Conservation (phyloP, 1,140 invertebrate species). For the Diorhabda elongata region DNA sequence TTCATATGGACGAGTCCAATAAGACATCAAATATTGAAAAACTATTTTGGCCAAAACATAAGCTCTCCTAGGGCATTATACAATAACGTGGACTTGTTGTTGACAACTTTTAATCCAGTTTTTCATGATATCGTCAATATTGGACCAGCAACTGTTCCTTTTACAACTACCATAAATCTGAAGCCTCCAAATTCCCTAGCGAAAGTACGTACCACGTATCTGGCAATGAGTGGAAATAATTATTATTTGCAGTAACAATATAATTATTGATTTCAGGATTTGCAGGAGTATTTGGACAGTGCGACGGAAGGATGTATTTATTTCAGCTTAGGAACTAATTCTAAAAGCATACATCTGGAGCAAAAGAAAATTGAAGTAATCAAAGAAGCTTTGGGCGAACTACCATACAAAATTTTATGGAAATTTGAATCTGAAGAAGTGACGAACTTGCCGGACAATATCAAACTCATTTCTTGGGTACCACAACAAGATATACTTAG, state of each 20-base stretch:
- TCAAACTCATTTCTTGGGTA: conserved; percentile 58
- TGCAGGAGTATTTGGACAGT: conserved; percentile 46
- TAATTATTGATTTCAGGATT: conserved; percentile 39
- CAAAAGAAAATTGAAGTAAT: conserved; percentile 49
- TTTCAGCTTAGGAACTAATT: conserved; percentile 55
- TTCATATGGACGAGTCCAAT: neutral
- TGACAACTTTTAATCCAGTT: conserved; percentile 23
- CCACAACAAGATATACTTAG: conserved; percentile 50
- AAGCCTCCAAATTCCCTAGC: conserved; percentile 11
- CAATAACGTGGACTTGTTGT: conserved; percentile 14
- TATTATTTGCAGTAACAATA: no score
- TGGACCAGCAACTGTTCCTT: conserved; percentile 14
- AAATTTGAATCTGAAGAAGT: conserved; percentile 45
- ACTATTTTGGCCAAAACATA: conserved; percentile 19
- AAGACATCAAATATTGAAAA: neutral
- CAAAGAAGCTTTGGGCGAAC: conserved; percentile 49
- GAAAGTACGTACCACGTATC: conserved; percentile 15
- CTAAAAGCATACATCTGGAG: conserved; percentile 52
- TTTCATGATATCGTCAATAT: conserved; percentile 11
- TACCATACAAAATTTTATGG: conserved; percentile 40
- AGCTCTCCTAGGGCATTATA: conserved; percentile 1
- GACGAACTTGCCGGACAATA: conserved; percentile 50
- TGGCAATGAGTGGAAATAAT: no score
- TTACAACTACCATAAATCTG: conserved; percentile 12
- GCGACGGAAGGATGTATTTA: conserved; percentile 53